Evolutionary conservation across 1,140 invertebrate genomes (phyloP).

Genomic region (Galendromus occidentalis): DNA sequence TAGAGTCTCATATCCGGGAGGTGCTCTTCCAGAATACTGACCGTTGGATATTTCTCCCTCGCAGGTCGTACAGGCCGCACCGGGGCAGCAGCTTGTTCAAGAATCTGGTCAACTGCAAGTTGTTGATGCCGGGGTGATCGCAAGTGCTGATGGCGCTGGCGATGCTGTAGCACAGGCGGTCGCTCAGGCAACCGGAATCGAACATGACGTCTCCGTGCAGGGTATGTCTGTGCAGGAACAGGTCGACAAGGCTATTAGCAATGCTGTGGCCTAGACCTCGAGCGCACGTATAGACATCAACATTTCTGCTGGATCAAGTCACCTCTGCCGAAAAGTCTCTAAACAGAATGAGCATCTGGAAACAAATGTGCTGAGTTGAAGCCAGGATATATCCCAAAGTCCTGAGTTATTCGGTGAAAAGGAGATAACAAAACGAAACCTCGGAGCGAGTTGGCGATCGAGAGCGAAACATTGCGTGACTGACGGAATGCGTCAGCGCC

Average conservation of each 20-base stretch:
- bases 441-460: too few relatives aligned
- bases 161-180: slow-evolving; percentile 11
- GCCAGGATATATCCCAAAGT: too few relatives aligned
- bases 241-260: slow-evolving; percentile 10
- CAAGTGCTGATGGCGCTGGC: not conserved
- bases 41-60: not conserved
- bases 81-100: slow-evolving; percentile 7
- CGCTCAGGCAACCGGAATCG: slow-evolving; percentile 1
- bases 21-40: too few relatives aligned
- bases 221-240: slow-evolving; percentile 9
- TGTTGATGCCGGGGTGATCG: not conserved
- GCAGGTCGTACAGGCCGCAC: slow-evolving; percentile 3
- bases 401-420: too few relatives aligned
- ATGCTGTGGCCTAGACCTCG: not conserved
- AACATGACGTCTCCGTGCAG: slow-evolving; percentile 10
- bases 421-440: too few relatives aligned
- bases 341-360: too few relatives aligned
- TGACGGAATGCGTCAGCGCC: not conserved
- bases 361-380: too few relatives aligned
- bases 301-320: too few relatives aligned
- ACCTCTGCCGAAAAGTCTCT: too few relatives aligned
- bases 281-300: too few relatives aligned
- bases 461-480: too few relatives aligned
- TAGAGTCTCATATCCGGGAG: not conserved
- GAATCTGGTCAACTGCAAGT: slow-evolving; percentile 4